Base-by-base conservation (phyloP, 2,797 vertebrate species). In the Semotilus atromaculatus region DNA sequence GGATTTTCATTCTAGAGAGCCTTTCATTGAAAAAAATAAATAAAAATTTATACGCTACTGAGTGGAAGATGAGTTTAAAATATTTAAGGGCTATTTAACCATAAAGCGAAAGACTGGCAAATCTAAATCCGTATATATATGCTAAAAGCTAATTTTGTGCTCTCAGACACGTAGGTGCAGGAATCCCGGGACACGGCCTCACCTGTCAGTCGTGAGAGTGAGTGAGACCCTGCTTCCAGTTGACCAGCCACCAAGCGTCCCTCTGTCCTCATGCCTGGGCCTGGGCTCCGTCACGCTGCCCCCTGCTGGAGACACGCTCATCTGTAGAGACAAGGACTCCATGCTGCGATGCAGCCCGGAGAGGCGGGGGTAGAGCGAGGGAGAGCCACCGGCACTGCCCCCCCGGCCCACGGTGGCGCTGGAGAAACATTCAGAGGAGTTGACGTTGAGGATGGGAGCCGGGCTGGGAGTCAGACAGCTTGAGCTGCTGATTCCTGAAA, bases 311-410 rank as follows among this genome's bases (percentile, higher is more conserved):
- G 96, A 96, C 90, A 99, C 94, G 88, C 97, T 98, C 95, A 99
- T 97, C 45, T 97, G 96, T 88, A 97, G 96, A 29, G 96, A 95
- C 84, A 99, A 93, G 5, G 97, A 98, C 93, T 99, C 98, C 96
- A 99, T 96, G 92, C 98, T 99, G 88, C 97, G 96, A 91, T 99
- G 97, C 86, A 98, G 93, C 53, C 97, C 93, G 0, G 97, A 97
- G 88, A 99, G 94, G 67, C 97, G 97, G 74, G 97, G 92, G 90
- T 97, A 97, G 91, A 98, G 95, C 89, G 96, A 94, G 16, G 96
- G 94, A 21, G 94, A 93, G 78, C 87, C 84, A 10, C 89, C 90
- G 53, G 53, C n/a, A 29, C 82, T 91, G 23, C 83, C 86, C 60
- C 90, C 91, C 29, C 92, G 91, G 11, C 93, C 93, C 0, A 94